Evolutionary conservation across 2,113 vertebrate genomes (phyloP), one percentile per base, ranked within the genome.

Genomic region (Pseudorhombus dupliciocellatus): DNA sequence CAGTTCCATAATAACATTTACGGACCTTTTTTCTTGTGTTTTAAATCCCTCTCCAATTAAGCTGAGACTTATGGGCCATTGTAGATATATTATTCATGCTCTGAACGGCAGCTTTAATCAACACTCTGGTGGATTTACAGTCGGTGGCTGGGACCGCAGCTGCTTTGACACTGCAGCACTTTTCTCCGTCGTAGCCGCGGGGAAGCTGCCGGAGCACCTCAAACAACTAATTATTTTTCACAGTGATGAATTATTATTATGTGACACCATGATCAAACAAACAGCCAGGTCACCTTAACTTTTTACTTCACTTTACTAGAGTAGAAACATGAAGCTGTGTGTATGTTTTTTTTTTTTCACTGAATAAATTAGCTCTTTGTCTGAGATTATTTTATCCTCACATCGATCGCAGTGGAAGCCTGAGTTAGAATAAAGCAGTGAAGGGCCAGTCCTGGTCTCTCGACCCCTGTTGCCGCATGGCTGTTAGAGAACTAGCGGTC

Each of bases 61-160:
- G 65, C 42, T 25, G 21, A 48, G 61, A 66, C 57, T 62, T 63
- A 63, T 62, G 31, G 21, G 15, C 68, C 22, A 9, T 69, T 80
- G 73, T 44, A 76, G 46, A 70, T 63, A 18, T 59, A 57, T 81
- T 75, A 63, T 65, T 80, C n/a, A 37, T 37, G 48, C 51, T 64
- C 9, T 69, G 66, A 74, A 65, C 70, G 64, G 55, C 44, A n/a
- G 70, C 71, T 78, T 78, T 75, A 73, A 76, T 86, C 26, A 15
- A 52, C 65, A 55, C 22, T 66, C 52, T n/a, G 2, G n/a, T 70
- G 66, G 66, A 77, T 78, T 78, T 69, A 68, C 50, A 66, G 34
- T 80, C 56, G 22, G 48, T 30, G 52, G 18, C 59, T 58, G 48
- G 18, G 48, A 62, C 73, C 65, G 60, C 40, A 51, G 18, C 52